These are phyloP conservation scores for Ganaspis sp. DNA, from an alignment of 1,140 invertebrate species.

Conservation along the genomic window DNA sequence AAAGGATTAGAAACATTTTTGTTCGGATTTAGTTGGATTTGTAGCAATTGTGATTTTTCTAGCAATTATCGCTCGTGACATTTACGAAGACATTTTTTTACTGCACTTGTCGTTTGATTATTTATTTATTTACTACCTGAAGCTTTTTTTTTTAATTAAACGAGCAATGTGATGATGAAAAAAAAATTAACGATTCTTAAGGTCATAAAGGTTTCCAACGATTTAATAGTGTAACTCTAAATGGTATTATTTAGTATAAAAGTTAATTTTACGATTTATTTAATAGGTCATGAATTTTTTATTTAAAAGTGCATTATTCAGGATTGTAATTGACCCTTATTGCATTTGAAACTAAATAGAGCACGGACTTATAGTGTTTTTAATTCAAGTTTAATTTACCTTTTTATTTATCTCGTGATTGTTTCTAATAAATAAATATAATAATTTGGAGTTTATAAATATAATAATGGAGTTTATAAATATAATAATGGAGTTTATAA, in stretches of 20 bases:
- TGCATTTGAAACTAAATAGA: neutral
- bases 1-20: neutral
- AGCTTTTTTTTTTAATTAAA: no score
- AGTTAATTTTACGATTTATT: neutral
- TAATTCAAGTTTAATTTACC: neutral
- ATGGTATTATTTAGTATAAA: neutral
- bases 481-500: no score
- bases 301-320: neutral
- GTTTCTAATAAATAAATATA: no score
- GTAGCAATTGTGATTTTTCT: neutral
- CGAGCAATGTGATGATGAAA: slow-evolving; percentile 1
- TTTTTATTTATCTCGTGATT: no score
- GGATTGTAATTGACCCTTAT: neutral
- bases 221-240: slow-evolving; percentile 4
- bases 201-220: neutral
- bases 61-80: neutral
- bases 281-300: slow-evolving; percentile 7
- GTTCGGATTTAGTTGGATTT: neutral
- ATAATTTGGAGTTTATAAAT: no score
- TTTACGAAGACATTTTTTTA: neutral
- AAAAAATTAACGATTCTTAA: slow-evolving; percentile 4
- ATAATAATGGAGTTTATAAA: no score
- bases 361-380: neutral
- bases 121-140: neutral
- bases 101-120: neutral